These are phyloP conservation scores for Aricia agestis DNA, from an alignment of 1,140 invertebrate genomes.

Conservation along the genomic window DNA sequence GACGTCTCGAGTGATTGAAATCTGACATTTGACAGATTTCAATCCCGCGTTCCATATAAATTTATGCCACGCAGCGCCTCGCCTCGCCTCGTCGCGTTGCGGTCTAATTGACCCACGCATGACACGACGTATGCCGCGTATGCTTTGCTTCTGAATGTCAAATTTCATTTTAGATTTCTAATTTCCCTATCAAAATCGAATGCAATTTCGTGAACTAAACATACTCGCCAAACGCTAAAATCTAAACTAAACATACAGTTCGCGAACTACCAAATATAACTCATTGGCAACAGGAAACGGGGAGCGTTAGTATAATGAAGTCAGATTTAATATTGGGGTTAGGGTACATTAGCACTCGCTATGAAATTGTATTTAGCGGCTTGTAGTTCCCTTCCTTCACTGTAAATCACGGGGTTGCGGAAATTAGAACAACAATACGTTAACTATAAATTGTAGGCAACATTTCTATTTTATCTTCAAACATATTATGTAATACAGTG, in stretches of 20 bases:
- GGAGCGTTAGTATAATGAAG: conserved; percentile 45
- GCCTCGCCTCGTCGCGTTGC: no score
- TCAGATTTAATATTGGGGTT: conserved; percentile 45
- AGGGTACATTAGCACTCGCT: conserved; percentile 21
- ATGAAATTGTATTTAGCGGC: conserved; percentile 24
- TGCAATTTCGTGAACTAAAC: no score
- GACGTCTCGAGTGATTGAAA: no score
- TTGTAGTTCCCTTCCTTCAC: conserved; percentile 20
- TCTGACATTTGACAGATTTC: no score
- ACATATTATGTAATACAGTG: not conserved
- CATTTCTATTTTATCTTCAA: not conserved
- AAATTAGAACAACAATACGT: conserved; percentile 15
- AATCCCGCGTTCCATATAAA: no score
- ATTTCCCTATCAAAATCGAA: no score
- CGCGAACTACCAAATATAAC: conserved; percentile 11
- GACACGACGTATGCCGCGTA: no score
- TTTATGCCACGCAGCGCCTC: no score
- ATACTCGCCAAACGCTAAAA: no score
- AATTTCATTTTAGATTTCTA: no score
- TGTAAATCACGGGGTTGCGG: conserved; percentile 13
- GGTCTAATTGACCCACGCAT: no score
- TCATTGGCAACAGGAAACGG: conserved; percentile 19
- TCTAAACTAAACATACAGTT: not conserved
- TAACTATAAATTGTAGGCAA: not conserved
- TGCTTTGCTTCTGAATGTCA: no score